These are phyloP conservation scores for Hipparchia sbordonii DNA, from an alignment of 2,888 invertebrate species.

Conservation along the genomic window DNA sequence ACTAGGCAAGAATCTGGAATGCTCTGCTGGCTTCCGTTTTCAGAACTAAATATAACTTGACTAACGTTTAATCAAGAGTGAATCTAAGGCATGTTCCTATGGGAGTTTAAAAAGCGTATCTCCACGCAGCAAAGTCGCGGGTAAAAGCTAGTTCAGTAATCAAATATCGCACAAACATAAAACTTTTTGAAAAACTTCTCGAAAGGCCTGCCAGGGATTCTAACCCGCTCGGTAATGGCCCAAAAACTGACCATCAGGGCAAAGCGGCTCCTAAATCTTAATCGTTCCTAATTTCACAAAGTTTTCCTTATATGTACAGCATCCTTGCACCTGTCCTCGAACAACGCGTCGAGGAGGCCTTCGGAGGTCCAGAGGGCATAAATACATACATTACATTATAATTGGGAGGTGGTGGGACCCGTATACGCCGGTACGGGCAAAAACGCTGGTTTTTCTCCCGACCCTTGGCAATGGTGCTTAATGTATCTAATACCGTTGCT, in stretches of 20 bases:
- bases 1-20: too few relatives aligned
- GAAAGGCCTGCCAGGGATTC: not conserved
- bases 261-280: not conserved
- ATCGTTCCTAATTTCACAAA: slow-evolving; percentile 5
- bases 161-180: too few relatives aligned
- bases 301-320: not conserved
- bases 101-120: not conserved
- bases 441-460: slow-evolving; percentile 43
- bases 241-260: too few relatives aligned
- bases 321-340: slow-evolving; percentile 6
- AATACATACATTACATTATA: slow-evolving; percentile 40
- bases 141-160: too few relatives aligned
- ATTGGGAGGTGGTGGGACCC: slow-evolving; percentile 40
- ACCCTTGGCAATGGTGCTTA: slow-evolving; percentile 52
- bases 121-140: too few relatives aligned
- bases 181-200: too few relatives aligned
- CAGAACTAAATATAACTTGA: too few relatives aligned
- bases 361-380: slow-evolving; percentile 17
- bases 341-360: slow-evolving; percentile 4
- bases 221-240: not conserved
- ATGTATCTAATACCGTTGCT: slow-evolving; percentile 62
- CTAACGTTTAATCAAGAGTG: too few relatives aligned
- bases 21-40: too few relatives aligned
- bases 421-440: slow-evolving; percentile 32
- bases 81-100: not conserved